These are phyloP conservation scores for Crotalus horridus DNA, from an alignment of 2,113 vertebrate genomes.

Conservation along the genomic window DNA sequence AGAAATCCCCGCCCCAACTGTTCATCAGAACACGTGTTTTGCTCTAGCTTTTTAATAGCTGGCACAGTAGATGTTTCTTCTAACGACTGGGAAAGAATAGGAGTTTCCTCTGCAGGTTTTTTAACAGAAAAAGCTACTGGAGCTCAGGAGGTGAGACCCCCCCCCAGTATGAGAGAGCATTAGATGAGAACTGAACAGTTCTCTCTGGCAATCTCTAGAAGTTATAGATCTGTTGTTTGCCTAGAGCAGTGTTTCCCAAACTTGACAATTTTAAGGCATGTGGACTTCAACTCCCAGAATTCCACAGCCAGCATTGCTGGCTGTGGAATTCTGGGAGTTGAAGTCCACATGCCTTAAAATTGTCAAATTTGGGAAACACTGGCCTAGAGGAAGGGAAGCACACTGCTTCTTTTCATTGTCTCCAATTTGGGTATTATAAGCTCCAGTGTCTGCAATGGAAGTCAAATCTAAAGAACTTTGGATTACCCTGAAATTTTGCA, in stretches of 20 bases:
- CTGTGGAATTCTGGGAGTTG: too few relatives aligned
- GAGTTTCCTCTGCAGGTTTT: neutral
- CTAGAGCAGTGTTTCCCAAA: too few relatives aligned
- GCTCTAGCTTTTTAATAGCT: neutral
- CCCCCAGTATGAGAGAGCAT: neutral
- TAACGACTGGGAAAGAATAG: neutral
- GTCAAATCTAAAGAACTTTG: neutral
- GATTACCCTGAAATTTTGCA: neutral
- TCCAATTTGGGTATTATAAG: neutral
- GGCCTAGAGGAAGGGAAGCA: neutral
- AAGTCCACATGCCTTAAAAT: too few relatives aligned
- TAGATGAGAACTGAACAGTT: neutral
- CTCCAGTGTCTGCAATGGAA: neutral
- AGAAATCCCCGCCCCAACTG: neutral
- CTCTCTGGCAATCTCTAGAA: neutral
- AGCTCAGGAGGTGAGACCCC: neutral
- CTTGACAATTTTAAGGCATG: too few relatives aligned
- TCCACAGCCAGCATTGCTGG: too few relatives aligned
- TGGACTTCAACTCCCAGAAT: too few relatives aligned
- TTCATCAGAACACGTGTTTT: neutral
- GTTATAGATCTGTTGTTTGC: neutral
- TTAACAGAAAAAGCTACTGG: neutral
- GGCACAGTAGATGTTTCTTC: neutral
- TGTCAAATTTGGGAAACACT: too few relatives aligned
- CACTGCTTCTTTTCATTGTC: neutral